Conservation (phyloP, 2,888 invertebrate genomes). For the Meiosimyza platycephala region DNA sequence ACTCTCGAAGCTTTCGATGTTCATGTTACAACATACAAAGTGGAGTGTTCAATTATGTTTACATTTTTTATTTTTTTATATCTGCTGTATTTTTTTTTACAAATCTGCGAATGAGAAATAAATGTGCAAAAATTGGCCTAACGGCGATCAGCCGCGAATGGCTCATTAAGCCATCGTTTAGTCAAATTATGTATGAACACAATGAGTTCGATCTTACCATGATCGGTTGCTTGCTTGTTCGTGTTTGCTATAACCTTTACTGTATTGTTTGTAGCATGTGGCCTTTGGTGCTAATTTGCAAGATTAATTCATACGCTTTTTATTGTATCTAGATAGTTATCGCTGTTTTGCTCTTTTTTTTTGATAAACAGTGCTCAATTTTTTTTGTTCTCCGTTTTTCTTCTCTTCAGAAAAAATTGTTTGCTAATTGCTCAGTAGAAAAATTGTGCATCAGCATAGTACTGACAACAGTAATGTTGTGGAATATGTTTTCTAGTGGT, state of each 20-base stretch:
- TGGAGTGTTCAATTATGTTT: conserved; percentile 10
- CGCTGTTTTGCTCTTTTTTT: too few species aligned
- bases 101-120: conserved; percentile 20
- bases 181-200: too few species aligned
- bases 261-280: conserved; percentile 46
- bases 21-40: not conserved
- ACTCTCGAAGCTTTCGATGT: not conserved
- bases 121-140: conserved; percentile 23
- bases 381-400: too few species aligned
- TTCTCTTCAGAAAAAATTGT: not conserved
- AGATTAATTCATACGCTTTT: conserved; percentile 54
- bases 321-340: conserved; percentile 47
- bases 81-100: not conserved
- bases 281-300: conserved; percentile 53
- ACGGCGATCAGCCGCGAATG: conserved; percentile 1
- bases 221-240: too few species aligned
- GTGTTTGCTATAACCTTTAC: conserved; percentile 49
- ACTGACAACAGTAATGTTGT: too few species aligned
- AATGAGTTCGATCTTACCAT: too few species aligned
- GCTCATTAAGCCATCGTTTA: conserved; percentile 6
- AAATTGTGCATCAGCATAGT: not conserved
- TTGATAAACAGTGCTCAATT: too few species aligned
- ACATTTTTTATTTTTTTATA: conserved; percentile 4
- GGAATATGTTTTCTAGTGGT: too few species aligned
- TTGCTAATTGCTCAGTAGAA: conserved; percentile 4